Evolutionary conservation across 2,797 vertebrate species (phyloP), one percentile per base, ranked within the genome.

Genomic region (Pachyuromys duprasi): DNA sequence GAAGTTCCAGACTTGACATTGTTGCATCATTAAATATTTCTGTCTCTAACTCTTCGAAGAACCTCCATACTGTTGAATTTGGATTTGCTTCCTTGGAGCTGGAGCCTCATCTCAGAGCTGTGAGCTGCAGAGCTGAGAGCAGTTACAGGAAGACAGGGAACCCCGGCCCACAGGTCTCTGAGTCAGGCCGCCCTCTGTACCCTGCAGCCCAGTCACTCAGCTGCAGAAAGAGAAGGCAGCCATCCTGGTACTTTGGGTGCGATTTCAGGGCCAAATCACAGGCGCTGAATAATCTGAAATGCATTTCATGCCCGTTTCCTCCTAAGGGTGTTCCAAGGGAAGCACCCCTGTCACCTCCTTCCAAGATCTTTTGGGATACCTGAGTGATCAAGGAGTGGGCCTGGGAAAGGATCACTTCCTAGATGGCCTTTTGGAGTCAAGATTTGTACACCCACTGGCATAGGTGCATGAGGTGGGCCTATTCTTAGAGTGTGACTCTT

Each of bases 301-400:
- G 6, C 22, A 26, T 86, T 90, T 90, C 28, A 17, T 53, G 57
- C 42, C 33, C 74, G 2, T 89, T 89, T 94, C 84, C 62, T 86
- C 88, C 84, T 60, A 31, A n/a, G 36, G 13, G 49, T 45, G 42
- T 92, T 81, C 75, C 74, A 93, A 92, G 45, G 28, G 11, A 24
- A 81, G 80, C 69, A 24, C 87, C 90, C 78, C 78, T 80, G 65
- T 4, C 36, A 75, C 55, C 78, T 92, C 26, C 28, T 94, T 89
- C 65, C 78, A 89, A 70, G 96, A 75, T 84, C 78, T 97, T 11
- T 75, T 94, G 33, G 49, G 79, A 24, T 24, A 26, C 63, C 75
- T 33, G 0, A 14, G 89, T 82, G 86, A 72, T 91, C 26, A 33
- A 22, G 39, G 75, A 22, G 3, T 69, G 20, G 39, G 18, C 81